Evolutionary conservation across 23 tunicate species (phyloP).

Genomic region (Oikopleura vanhoeffeni): DNA sequence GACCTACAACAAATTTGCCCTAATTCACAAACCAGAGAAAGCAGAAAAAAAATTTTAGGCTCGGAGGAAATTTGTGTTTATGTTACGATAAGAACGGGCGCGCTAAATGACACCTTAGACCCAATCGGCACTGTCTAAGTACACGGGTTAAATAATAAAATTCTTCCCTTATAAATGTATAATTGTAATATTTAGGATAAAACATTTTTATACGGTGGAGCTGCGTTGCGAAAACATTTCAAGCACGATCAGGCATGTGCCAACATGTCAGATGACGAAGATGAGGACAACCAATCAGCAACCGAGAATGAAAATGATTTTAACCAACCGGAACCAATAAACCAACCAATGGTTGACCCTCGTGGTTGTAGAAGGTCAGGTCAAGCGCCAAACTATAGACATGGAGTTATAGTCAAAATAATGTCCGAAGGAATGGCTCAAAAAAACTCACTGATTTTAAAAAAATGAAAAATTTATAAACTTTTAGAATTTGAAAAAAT

Average conservation of each 20-base stretch:
- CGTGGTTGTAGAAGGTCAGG: neutral
- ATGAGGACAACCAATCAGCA: constrained; percentile 3
- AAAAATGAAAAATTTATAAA: too few relatives aligned
- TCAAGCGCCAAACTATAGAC: neutral
- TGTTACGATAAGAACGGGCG: too few relatives aligned
- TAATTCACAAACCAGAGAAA: too few relatives aligned
- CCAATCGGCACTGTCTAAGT: too few relatives aligned
- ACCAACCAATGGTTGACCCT: neutral
- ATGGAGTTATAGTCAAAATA: neutral
- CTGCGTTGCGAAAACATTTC: constrained; percentile 8
- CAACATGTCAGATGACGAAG: neutral
- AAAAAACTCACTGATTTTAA: neutral
- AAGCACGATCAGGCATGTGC: neutral
- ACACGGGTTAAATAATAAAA: too few relatives aligned
- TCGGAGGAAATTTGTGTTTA: too few relatives aligned
- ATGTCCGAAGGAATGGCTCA: neutral
- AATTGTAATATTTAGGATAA: too few relatives aligned
- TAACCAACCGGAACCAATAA: neutral
- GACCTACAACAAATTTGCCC: too few relatives aligned
- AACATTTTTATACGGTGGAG: neutral
- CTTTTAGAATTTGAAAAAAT: too few relatives aligned
- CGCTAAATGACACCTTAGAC: too few relatives aligned
- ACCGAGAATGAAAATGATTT: constrained; percentile 10
- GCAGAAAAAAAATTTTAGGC: too few relatives aligned
- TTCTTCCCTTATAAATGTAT: too few relatives aligned